Base-by-base conservation (phyloP, 2,797 vertebrate genomes). In the Thamnophis elegans region DNA sequence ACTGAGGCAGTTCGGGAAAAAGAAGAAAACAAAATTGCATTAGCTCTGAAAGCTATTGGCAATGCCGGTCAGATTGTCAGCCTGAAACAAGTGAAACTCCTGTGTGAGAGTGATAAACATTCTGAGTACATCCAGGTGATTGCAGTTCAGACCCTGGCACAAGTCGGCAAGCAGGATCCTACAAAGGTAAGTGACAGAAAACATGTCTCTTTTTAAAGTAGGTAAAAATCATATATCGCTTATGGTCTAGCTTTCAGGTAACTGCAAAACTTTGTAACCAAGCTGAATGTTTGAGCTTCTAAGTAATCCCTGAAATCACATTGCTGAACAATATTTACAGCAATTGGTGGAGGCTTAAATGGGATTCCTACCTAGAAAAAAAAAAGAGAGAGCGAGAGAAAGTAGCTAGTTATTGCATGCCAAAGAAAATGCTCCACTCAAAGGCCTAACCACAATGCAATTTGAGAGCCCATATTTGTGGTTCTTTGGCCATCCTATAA, bases 1-100 rank as follows among this genome's bases (percentile, higher is more conserved):
- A 86, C 62, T 8, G 97, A 98, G n/a, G 97, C 97, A 6, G 92
- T 98, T 87, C 97, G 59, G 93, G 98, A 87, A 4, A 94, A 90
- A 91, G 96, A 96, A 2, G 97, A 98, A 92, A 96, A 97, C 16
- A 97, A 98, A 56, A 98, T 98, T 96, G 92, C 98, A 85, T 92
- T 98, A 1, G 96, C 97, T 91, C 96, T 99, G 94, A 99, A 98
- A 95, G 98, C 98, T 93, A 96, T 99, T 78, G 98, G 98, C 89
- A 99, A 99, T 20, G 95, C 98, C 1, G 98, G 98, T 92, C 98
- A 99, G 91, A 97, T 97, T 36, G 95, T 95, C 93, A 98, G 98
- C 97, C 94, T 98, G 93, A 99, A 99, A 96, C 98, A 97, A 91
- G 97, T 99, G 93, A 98, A 97, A 94, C 98, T 98, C 95, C 96